Evolutionary conservation across 2,888 invertebrate species (phyloP), one percentile per base, ranked within the genome.

Genomic region (Drosophila anomalata): DNA sequence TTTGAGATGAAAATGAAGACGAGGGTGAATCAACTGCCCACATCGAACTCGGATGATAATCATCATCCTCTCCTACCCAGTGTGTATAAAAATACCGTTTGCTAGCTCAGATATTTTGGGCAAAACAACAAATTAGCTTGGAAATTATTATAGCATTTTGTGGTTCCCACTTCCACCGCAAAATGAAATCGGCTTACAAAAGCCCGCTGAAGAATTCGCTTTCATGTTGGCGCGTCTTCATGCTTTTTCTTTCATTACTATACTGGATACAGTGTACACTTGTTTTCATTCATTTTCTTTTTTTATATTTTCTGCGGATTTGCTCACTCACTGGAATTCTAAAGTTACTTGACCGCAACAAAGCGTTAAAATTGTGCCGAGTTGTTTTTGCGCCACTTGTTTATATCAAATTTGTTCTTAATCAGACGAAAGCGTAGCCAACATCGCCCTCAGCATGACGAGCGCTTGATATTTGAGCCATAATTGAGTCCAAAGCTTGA

Each of bases 381-480:
- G 70, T 62, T 75, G 67, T 76, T 75, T 77, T 69, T 67, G 55
- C 41, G 41, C 69, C 48, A 47, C 62, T 67, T 70, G 59, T 62
- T 56, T 66, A 60, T 70, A 66, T 48, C 54, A 50, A 48, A 67
- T 68, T 71, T 75, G 82, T 82, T 75, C 85, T 82, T 77, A 79
- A 84, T 82, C 82, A 84, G 77, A 67, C 76, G 82, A 82, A 84
- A 82, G 82, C 82, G 85, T 82, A 58, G 77, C 78, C 47, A 81
- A 79, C 50, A 47, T 68, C 58, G 56, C 44, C 58, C 41, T 44
- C 67, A 55, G 44, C 67, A 68, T 66, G 65, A 66, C 65, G 33
- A 29, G 41, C 55, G 17, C 14, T 48, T 66, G 42, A 47, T 53
- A 39, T 52, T 47, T 2, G 9, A 47, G 36, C 46, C 7, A 12